These are phyloP conservation scores for Hirtodrosophila duncani DNA, from an alignment of 2,888 invertebrate species.

Conservation along the genomic window DNA sequence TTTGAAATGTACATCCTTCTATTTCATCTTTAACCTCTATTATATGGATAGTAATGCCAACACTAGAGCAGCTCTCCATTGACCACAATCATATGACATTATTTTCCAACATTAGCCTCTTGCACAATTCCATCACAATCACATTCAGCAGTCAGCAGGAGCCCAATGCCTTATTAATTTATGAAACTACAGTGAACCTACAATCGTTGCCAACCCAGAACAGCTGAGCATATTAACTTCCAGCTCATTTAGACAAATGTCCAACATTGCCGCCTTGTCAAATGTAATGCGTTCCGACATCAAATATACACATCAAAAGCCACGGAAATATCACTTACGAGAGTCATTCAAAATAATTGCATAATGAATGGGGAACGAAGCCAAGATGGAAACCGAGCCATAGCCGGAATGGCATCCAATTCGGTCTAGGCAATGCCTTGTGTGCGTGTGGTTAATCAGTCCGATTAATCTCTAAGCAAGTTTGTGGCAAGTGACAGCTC, in stretches of 20 bases:
- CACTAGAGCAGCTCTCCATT: too few species aligned
- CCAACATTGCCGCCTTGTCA: background rate
- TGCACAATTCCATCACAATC: too few species aligned
- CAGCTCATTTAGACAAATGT: background rate
- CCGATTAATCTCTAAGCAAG: slow-evolving; percentile 70
- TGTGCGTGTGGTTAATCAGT: slow-evolving; percentile 64
- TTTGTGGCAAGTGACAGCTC: slow-evolving; percentile 21
- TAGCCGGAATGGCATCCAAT: background rate
- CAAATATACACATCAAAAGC: slow-evolving; percentile 24
- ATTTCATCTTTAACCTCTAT: too few species aligned
- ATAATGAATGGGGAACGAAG: slow-evolving; percentile 56
- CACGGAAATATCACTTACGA: slow-evolving; percentile 70
- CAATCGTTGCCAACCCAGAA: too few species aligned
- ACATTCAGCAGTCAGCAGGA: too few species aligned
- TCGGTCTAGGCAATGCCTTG: background rate
- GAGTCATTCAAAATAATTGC: slow-evolving; percentile 76
- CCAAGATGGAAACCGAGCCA: slow-evolving; percentile 4
- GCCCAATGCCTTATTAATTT: too few species aligned
- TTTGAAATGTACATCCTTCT: too few species aligned
- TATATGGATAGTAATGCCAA: too few species aligned
- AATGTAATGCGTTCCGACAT: slow-evolving; percentile 26
- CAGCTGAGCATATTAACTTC: too few species aligned
- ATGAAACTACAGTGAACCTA: too few species aligned
- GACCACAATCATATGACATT: too few species aligned
- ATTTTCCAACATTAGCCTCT: too few species aligned